phyloP scores from a whole-genome alignment of 1,140 invertebrate species.

The Tachypleus tridentatus region DNA sequence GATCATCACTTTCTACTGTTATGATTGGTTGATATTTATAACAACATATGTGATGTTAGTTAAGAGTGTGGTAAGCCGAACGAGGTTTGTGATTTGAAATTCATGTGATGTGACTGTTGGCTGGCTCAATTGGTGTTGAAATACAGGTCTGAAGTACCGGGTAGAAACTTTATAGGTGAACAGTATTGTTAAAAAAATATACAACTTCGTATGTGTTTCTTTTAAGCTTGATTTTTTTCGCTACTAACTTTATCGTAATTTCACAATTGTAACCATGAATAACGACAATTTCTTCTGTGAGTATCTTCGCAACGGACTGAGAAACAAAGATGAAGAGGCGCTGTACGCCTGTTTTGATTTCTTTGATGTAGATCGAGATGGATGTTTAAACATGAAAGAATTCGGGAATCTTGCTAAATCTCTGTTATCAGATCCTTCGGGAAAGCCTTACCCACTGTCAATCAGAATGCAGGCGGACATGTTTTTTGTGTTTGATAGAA shows the following conservation, averaged over 20 bases:
- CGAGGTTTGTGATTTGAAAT: no score
- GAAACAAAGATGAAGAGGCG: neutral
- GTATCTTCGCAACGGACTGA: neutral
- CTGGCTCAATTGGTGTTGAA: no score
- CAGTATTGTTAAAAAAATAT: no score
- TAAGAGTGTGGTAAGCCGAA: no score
- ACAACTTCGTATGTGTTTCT: neutral
- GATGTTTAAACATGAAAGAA: conserved; percentile 58
- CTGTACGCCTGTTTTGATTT: conserved; percentile 2
- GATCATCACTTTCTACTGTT: no score
- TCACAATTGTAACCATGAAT: neutral
- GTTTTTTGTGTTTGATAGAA: conserved; percentile 63
- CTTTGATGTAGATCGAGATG: conserved; percentile 45
- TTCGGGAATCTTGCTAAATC: conserved; percentile 68
- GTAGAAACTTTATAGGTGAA: no score
- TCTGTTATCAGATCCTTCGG: conserved; percentile 70
- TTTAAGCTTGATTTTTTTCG: neutral
- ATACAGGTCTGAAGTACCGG: no score
- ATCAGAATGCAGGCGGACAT: conserved; percentile 57
- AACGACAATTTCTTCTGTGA: neutral
- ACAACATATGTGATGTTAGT: no score
- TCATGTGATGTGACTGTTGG: no score
- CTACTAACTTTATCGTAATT: neutral
- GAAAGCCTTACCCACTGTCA: conserved; percentile 66
- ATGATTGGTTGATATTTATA: no score